phyloP scores from a whole-genome alignment of 2,797 vertebrate genomes.

The Acrocephalus scirpaceus region DNA sequence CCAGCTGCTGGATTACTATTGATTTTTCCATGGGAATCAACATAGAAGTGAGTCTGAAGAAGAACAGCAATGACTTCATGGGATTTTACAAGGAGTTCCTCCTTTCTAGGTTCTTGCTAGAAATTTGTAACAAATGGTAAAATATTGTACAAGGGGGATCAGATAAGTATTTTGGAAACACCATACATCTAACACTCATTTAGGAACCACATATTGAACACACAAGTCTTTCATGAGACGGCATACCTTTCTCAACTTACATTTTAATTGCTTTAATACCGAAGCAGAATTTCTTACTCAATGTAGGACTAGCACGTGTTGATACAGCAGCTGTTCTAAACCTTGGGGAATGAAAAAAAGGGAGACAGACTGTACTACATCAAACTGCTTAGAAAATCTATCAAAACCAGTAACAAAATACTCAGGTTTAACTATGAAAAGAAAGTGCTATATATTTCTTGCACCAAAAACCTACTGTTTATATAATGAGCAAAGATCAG shows the following conservation, averaged over 20 bases:
- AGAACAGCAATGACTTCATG: neutral
- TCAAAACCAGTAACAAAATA: neutral
- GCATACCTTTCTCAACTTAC: neutral
- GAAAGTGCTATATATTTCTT: neutral
- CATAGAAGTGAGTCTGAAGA: neutral
- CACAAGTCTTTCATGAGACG: neutral
- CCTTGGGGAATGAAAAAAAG: neutral
- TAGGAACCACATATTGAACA: neutral
- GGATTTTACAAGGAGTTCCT: neutral
- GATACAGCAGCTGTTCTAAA: neutral
- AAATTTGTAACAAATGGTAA: neutral
- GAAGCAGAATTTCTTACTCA: constrained; percentile 1
- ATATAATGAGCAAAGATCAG: neutral
- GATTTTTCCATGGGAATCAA: neutral
- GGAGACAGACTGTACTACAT: neutral
- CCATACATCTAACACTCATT: neutral
- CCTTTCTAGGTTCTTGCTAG: neutral
- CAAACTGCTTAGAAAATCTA: neutral
- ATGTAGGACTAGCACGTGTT: neutral
- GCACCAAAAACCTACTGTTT: neutral
- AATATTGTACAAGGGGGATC: neutral
- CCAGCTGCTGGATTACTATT: neutral
- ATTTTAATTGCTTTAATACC: neutral
- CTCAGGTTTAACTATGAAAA: neutral
- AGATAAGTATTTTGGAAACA: neutral